Evolutionary conservation across 2,113 vertebrate genomes (phyloP).

Genomic region (Hypomesus transpacificus): DNA sequence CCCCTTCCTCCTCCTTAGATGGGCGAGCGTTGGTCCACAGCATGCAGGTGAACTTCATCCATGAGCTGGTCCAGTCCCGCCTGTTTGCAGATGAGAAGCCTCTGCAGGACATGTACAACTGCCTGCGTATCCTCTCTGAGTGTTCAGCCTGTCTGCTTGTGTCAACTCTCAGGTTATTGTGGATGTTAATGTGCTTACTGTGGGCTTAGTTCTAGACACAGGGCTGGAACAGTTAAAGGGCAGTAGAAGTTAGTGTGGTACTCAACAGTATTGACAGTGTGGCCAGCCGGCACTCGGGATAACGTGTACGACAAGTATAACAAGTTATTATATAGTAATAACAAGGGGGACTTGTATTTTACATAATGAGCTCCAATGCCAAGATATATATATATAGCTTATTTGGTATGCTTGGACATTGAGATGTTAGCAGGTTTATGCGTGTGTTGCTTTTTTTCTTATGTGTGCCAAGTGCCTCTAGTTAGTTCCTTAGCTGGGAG

Average conservation of each 20-base stretch:
- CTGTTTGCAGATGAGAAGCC: constrained; percentile 97
- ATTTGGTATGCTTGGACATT: too few species aligned
- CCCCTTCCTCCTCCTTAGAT: constrained; percentile 68
- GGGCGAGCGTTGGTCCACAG: constrained; percentile 94
- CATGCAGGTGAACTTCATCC: constrained; percentile 97
- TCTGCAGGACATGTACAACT: constrained; percentile 99
- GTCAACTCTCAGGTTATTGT: constrained; percentile 2
- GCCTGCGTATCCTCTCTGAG: constrained; percentile 90
- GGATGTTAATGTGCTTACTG: not conserved
- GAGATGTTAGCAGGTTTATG: not conserved
- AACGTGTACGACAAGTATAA: too few species aligned
- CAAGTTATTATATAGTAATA: too few species aligned
- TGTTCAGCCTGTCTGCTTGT: not conserved
- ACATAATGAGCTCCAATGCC: too few species aligned
- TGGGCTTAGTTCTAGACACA: too few species aligned
- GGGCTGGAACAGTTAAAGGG: too few species aligned
- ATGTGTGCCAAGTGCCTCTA: constrained; percentile 26
- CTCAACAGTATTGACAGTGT: too few species aligned
- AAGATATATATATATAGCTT: too few species aligned
- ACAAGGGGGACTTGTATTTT: too few species aligned
- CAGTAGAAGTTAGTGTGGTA: too few species aligned
- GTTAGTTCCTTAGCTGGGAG: not conserved
- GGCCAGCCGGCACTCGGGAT: too few species aligned
- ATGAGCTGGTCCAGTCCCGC: constrained; percentile 93
- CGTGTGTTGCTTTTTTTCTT: not conserved